These are phyloP conservation scores for Aplysia californica DNA, from an alignment of 1,140 invertebrate genomes.

Conservation along the genomic window DNA sequence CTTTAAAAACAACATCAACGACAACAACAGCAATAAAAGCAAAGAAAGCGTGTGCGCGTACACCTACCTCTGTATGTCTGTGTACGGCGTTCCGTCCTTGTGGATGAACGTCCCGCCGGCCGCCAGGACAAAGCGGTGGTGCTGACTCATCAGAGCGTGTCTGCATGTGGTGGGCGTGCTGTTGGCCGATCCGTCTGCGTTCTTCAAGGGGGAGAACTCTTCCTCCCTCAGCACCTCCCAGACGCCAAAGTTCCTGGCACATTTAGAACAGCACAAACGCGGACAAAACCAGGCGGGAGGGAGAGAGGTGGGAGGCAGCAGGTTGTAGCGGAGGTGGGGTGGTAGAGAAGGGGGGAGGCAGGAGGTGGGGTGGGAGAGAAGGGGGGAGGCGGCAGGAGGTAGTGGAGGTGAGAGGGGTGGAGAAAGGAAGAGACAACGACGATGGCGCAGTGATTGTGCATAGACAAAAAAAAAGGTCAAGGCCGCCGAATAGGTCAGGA, in stretches of 20 bases:
- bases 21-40: too few species aligned
- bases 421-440: too few species aligned
- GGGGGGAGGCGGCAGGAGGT: too few species aligned
- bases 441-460: too few species aligned
- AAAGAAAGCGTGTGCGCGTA: too few species aligned
- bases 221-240: conserved; percentile 93
- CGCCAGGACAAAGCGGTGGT: conserved; percentile 83
- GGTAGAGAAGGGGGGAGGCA: not conserved
- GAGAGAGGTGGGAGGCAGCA: not conserved
- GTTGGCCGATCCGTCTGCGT: conserved; percentile 85
- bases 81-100: conserved; percentile 67
- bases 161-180: conserved; percentile 91
- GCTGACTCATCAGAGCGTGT: conserved; percentile 82
- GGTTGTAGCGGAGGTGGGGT: not conserved
- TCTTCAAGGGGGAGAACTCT: conserved; percentile 98
- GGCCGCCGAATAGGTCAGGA: too few species aligned
- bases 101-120: conserved; percentile 82
- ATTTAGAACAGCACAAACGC: conserved; percentile 33
- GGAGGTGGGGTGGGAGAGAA: too few species aligned
- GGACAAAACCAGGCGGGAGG: not conserved
- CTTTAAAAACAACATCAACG: too few species aligned
- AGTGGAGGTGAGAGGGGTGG: too few species aligned
- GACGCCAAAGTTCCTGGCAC: conserved; percentile 82
- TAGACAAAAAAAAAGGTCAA: too few species aligned
- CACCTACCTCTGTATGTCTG: conserved; percentile 70